These are phyloP conservation scores for Papilio helenus DNA, from an alignment of 1,140 invertebrate genomes.

Conservation along the genomic window DNA sequence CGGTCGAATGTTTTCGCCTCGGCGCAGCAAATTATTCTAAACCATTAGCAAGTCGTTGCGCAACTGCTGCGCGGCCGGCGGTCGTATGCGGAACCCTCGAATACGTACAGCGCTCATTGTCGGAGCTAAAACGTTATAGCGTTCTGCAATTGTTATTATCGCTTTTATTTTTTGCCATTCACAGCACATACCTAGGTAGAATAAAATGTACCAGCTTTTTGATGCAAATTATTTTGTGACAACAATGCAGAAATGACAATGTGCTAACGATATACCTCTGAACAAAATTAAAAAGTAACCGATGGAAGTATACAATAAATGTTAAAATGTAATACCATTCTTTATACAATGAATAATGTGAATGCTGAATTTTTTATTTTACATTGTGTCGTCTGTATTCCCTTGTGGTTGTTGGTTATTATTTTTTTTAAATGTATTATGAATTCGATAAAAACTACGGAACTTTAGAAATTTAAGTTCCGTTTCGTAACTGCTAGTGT, in stretches of 20 bases:
- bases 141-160: conserved; percentile 30
- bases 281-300: conserved; percentile 23
- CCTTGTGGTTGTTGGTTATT: conserved; percentile 3
- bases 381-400: not conserved
- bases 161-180: conserved; percentile 33
- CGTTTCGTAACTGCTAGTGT: not conserved
- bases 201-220: conserved; percentile 25
- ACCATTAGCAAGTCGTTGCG: conserved; percentile 39
- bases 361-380: not conserved
- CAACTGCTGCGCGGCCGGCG: conserved; percentile 31
- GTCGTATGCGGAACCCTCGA: conserved; percentile 29
- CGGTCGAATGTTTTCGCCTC: conserved; percentile 28
- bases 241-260: conserved; percentile 23
- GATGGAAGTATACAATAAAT: conserved; percentile 11
- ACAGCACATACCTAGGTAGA: conserved; percentile 4
- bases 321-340: conserved; percentile 7
- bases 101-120: conserved; percentile 37
- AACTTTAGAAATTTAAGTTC: not conserved
- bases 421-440: not conserved
- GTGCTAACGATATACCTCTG: conserved; percentile 19
- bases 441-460: not conserved
- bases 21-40: conserved; percentile 39
- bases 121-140: conserved; percentile 36
- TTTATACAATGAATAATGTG: conserved; percentile 10
- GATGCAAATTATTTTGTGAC: conserved; percentile 26